Evolutionary conservation across 2,888 invertebrate species (phyloP), one percentile per base, ranked within the genome.

Genomic region (Meandrusa payeni): DNA sequence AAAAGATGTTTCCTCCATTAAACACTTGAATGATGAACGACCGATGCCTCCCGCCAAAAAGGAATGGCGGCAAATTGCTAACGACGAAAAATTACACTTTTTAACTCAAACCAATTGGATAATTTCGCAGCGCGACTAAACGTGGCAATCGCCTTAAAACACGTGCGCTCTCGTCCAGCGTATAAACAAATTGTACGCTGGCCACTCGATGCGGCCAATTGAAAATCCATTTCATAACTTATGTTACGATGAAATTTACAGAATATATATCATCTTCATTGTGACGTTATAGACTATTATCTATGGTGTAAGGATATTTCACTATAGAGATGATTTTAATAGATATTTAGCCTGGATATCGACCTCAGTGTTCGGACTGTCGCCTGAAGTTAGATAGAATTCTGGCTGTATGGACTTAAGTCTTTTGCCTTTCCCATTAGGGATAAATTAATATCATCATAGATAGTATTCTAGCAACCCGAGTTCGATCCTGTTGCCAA

Each of bases 181-280:
- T 3, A 34, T 41, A 41, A 41, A 41, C 41, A 41, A 33, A 33
- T 15, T 41, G 32, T 41, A 41, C 24, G 26, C 32, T 15, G 10
- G 11, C 11, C 27, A 10, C 34, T 40, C 17, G 32, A 12, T 24
- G 19, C 17, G 26, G 17, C 26, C 40, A 41, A 41, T 41, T 41
- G 40, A 32, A 32, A 41, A 19, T 26, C 32, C 23, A 32, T 40
- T 40, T 23, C 17, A 40, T 40, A 32, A 17, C 11, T 11, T 40
- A 27, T 6, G 12, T 4, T 15, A 4, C 5, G 10, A 7, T 3
- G n/a, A n/a, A n/a, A n/a, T n/a, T n/a, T n/a, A n/a, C n/a, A n/a
- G n/a, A n/a, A n/a, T n/a, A n/a, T n/a, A n/a, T n/a, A n/a, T n/a
- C n/a, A n/a, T n/a, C n/a, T n/a, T n/a, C n/a, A n/a, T n/a, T n/a